Base-by-base conservation (phyloP, 2,113 vertebrate genomes). In the Scopus umbretta region DNA sequence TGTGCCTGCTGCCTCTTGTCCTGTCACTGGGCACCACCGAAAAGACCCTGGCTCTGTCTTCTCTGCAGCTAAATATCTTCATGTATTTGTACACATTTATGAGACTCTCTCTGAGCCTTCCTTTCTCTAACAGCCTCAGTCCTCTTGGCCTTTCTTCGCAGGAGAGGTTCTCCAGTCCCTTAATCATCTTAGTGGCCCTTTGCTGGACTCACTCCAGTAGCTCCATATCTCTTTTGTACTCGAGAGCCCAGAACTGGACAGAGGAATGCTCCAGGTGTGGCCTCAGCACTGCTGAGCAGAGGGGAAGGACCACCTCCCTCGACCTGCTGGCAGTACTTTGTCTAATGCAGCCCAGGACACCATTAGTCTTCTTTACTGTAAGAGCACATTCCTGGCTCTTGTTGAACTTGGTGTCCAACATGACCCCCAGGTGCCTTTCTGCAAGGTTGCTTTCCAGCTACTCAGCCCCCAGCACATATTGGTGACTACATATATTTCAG, bases 391-490 rank as follows among this genome's bases (percentile, higher is more conserved):
- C 18, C 32, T 63, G 36, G 10, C 22, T 76, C 49, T 13, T 34
- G 22, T 63, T 50, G 36, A 38, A 16, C 12, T 43, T 71, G 30
- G 11, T 50, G 42, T 56, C 20, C 50, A 56, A 5, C 8, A 45
- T 43, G 42, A 76, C 11, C 11, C 18, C 12, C 45, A 40, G 5
- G 10, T 40, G 29, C 16, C 19, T 38, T 53, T 68, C 70, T 62
- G 19, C 47, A 86, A 26, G 45, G 29, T 34, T 52, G 19, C 23
- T 59, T 73, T 52, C 71, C 36, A 63, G 19, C 19, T 56, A 9
- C 16, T 52, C 1, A 0, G 11, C 8, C 19, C 13, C 8, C 20
- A 27, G 40, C 22, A 13, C 3, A 2, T 55, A 36, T n/a, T 18
- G 45, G 15, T 61, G 21, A 36, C 66, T 34, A 18, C 22, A 79